Conservation (phyloP, 2,113 vertebrate species). For the Alethe castanea region DNA sequence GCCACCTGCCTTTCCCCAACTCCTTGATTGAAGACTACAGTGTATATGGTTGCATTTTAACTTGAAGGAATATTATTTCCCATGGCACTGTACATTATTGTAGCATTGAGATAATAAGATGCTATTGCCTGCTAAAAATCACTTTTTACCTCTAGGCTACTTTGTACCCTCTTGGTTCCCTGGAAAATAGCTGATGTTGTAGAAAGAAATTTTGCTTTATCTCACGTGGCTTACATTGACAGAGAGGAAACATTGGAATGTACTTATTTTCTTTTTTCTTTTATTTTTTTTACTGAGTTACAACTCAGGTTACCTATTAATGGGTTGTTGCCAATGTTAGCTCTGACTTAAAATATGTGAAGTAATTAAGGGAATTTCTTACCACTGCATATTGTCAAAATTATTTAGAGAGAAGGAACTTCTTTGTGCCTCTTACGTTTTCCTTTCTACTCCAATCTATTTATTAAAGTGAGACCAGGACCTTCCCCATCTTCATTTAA, state of each 20-base stretch:
- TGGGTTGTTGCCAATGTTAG: not conserved
- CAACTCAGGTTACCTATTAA: not conserved
- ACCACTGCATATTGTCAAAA: not conserved
- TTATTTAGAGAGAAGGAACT: not conserved
- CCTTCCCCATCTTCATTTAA: not conserved
- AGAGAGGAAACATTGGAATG: not conserved
- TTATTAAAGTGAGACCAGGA: not conserved
- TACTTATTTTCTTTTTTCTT: not conserved
- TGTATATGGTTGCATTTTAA: not conserved
- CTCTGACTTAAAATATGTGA: slow-evolving; percentile 27
- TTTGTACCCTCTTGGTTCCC: not conserved
- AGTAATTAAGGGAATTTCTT: not conserved
- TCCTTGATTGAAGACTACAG: not conserved
- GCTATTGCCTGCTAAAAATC: not conserved
- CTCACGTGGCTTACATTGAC: not conserved
- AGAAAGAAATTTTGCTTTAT: not conserved
- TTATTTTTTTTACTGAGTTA: not conserved
- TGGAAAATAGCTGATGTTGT: slow-evolving; percentile 18
- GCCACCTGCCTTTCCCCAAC: not conserved
- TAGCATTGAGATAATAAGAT: not conserved
- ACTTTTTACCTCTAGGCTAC: not conserved
- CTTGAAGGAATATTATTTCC: not conserved
- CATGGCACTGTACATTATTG: not conserved
- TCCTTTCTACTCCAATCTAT: not conserved
- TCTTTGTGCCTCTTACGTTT: not conserved